Evolutionary conservation across 2,113 vertebrate genomes (phyloP).

Genomic region (Agapornis roseicollis): DNA sequence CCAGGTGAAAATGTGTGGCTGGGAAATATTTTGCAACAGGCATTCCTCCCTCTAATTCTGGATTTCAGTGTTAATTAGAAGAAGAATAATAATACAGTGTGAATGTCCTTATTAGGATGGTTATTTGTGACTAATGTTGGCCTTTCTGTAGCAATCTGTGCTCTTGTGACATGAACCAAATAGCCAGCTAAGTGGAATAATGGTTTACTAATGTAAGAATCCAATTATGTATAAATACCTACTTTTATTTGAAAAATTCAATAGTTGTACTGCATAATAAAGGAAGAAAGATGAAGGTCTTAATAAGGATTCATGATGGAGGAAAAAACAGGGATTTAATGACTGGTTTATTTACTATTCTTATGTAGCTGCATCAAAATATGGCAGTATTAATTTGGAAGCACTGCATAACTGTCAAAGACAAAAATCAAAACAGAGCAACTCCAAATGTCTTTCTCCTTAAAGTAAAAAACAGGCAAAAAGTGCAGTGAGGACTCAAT

Average conservation of each 20-base stretch:
- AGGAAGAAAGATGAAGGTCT: background rate
- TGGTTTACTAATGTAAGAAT: background rate
- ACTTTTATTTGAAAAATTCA: background rate
- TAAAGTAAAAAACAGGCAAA: background rate
- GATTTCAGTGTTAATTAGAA: background rate
- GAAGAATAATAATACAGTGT: background rate
- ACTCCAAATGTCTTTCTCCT: background rate
- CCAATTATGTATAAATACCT: background rate
- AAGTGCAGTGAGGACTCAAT: background rate
- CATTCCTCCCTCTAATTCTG: background rate
- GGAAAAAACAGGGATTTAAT: background rate
- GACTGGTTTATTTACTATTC: background rate
- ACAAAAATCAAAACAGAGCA: background rate
- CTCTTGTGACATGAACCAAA: background rate
- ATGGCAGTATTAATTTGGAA: background rate
- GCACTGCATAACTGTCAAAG: background rate
- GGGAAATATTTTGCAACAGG: background rate
- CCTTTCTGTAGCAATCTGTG: background rate
- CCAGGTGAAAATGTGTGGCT: background rate
- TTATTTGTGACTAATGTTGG: background rate
- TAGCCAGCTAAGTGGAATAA: background rate
- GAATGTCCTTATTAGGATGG: background rate
- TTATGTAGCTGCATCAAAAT: background rate
- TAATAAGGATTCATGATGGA: background rate
- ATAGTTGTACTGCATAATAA: background rate